Evolutionary conservation across 2,113 vertebrate genomes (phyloP).

Genomic region (Meriones unguiculatus): DNA sequence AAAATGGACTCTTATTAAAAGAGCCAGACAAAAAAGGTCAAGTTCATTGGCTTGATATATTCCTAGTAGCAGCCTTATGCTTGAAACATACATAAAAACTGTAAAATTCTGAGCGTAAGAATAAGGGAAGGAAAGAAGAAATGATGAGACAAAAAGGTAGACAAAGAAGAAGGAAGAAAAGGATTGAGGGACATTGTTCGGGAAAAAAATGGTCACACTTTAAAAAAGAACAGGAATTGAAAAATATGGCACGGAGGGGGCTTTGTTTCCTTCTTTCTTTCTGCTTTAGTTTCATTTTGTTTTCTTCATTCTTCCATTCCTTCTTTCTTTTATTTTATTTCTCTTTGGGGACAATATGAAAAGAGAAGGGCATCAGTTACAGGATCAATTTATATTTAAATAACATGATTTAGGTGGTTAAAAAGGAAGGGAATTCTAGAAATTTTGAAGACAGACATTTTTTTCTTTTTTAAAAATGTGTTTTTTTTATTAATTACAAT

Average conservation of each 20-base stretch:
- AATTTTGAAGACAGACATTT: constrained; percentile 27
- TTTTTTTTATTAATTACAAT: no score
- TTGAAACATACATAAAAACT: neutral
- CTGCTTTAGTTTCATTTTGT: neutral
- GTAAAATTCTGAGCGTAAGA: neutral
- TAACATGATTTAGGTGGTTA: neutral
- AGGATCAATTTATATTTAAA: neutral
- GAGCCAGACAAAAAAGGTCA: neutral
- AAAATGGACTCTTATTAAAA: neutral
- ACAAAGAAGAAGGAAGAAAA: neutral
- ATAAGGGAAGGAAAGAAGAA: neutral
- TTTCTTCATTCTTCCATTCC: neutral
- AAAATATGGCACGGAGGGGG: neutral
- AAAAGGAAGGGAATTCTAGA: neutral
- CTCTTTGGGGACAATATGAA: neutral
- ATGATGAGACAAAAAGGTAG: neutral
- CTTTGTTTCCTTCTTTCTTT: neutral
- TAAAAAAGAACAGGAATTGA: neutral
- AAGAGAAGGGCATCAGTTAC: neutral
- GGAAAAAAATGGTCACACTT: neutral
- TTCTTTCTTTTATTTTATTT: neutral
- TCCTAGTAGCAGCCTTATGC: neutral
- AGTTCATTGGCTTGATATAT: neutral
- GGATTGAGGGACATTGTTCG: neutral
- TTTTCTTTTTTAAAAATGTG: no score